Percentiles rank a stretch among this genome's conserved stretches.
Conservation (phyloP, 35 echinoderm and acorn worm species). For the Diadema setosum region DNA sequence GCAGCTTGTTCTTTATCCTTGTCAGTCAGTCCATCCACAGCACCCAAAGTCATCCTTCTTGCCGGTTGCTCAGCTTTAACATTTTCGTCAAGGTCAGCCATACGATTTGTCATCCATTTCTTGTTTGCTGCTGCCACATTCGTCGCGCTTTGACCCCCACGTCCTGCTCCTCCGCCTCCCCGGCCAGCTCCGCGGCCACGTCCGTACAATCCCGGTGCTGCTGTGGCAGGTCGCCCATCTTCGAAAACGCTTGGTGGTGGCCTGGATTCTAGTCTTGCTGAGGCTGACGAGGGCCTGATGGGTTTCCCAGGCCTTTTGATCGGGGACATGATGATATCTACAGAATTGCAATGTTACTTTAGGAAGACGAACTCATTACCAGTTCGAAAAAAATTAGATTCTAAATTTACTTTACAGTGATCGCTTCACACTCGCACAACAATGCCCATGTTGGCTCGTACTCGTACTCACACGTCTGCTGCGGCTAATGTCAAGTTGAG, state of each 20-base stretch:
- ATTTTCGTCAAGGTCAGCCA: not conserved
- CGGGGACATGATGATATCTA: conserved; percentile 38
- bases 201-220: conserved; percentile 58
- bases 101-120: not conserved
- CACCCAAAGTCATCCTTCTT: conserved; percentile 74
- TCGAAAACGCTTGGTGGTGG: conserved; percentile 25
- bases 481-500: no score
- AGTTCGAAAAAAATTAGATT: no score
- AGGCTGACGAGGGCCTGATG: conserved; percentile 74
- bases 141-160: not conserved
- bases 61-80: conserved; percentile 34
- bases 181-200: not conserved
- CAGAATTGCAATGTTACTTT: not conserved
- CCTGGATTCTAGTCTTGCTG: conserved; percentile 74
- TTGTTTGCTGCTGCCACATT: not conserved
- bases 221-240: conserved; percentile 75
- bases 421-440: no score
- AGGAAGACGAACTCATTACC: not conserved
- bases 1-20: conserved; percentile 9
- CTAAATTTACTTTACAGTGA: no score
- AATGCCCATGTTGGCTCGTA: no score
- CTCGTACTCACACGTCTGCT: no score
- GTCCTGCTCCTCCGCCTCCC: not conserved
- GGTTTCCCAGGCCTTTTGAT: conserved; percentile 57
- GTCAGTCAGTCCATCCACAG: conserved; percentile 85